phyloP scores from a whole-genome alignment of 2,113 vertebrate genomes.

The Eleginops maclovinus region DNA sequence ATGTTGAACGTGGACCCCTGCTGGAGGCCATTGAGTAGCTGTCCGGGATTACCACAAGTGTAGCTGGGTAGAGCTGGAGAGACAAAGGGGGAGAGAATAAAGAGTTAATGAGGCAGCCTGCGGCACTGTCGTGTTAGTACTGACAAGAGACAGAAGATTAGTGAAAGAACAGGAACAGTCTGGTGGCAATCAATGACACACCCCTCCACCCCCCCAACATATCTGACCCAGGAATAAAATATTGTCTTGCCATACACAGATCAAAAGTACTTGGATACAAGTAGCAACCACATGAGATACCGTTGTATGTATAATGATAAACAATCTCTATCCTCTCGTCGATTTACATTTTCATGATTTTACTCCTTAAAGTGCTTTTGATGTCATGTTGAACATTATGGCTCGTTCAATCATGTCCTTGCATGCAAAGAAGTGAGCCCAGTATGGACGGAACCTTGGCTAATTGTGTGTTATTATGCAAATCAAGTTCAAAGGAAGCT shows the following conservation, averaged over 20 bases:
- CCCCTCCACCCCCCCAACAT: background rate
- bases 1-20: slow-evolving; percentile 95
- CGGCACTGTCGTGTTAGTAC: background rate
- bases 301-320: background rate
- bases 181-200: slow-evolving; percentile 6
- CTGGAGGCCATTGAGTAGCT: slow-evolving; percentile 92
- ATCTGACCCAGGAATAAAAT: slow-evolving; percentile 1
- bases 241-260: background rate
- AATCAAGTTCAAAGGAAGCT: slow-evolving; percentile 59
- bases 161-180: background rate
- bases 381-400: slow-evolving; percentile 5
- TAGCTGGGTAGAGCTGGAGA: slow-evolving; percentile 94
- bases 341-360: background rate
- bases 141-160: slow-evolving; percentile 12
- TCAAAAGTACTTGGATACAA: background rate
- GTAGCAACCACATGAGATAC: background rate
- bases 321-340: background rate
- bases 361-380: background rate
- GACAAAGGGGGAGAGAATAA: background rate
- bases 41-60: slow-evolving; percentile 95
- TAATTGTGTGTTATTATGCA: slow-evolving; percentile 54
- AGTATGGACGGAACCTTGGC: slow-evolving; percentile 32
- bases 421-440: slow-evolving; percentile 28
- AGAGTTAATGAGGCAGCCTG: slow-evolving; percentile 35
- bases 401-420: slow-evolving; percentile 18